Base-by-base conservation (phyloP, 2,113 vertebrate genomes). In the Rafetus swinhoei region DNA sequence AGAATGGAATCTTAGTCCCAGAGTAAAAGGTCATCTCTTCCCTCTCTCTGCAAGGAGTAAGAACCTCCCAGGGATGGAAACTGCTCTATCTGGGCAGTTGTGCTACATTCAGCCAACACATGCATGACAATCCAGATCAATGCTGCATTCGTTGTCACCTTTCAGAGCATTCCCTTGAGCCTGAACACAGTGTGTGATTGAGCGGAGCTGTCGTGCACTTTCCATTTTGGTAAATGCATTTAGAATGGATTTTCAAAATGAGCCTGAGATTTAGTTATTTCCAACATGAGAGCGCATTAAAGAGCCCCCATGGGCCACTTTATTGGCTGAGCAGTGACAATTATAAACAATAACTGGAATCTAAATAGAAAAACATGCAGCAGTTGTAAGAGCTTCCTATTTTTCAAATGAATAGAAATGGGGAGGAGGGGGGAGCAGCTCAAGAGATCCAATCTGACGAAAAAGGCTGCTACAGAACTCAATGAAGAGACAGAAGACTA, bases 211-310 rank as follows among this genome's bases (percentile, higher is more conserved):
- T 77, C 82, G 39, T 65, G 14, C 15, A 62, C 7, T 91, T 92
- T 80, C 9, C 65, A 56, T 83, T 89, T 88, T 62, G 22, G 24
- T 27, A 86, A 90, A 88, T 9, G 81, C 6, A 87, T 45, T 72
- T 79, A 80, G 18, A 94, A 82, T 69, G 6, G 1, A 56, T 92
- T 95, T 88, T 89, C 85, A 86, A 93, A 90, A 87, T 83, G n/a
- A 89, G 12, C 57, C 89, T 76, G 25, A 88, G 77, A 79, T 60
- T 39, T 89, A 82, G 72, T 81, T 60, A 27, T 85, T 95, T 95
- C 81, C 87, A 85, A 9, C 29, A 79, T 84, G 85, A 84, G 62
- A 77, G 87, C 93, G 55, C 3, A 9, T 65, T 56, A 12, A 85
- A 87, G 88, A 62, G 4, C 27, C 86, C 15, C 39, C 8, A 6